phyloP scores from a whole-genome alignment of 2,113 vertebrate genomes.

The Clinocottus analis region DNA sequence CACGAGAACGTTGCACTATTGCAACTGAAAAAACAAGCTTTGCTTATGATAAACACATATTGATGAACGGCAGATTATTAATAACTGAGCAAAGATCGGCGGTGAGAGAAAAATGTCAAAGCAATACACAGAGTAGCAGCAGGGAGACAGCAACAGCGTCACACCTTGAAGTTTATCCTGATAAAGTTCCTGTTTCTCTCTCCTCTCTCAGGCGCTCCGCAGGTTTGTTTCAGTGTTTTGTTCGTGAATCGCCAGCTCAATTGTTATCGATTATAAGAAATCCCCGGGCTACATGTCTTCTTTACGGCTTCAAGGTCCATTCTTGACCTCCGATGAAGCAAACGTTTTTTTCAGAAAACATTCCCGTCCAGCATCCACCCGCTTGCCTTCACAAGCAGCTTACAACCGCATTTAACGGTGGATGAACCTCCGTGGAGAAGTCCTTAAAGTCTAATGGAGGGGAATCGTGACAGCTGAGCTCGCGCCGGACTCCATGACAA shows the following conservation, averaged over 20 bases:
- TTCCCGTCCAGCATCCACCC: neutral
- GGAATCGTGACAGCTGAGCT: neutral
- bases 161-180: neutral
- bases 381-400: neutral
- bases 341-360: neutral
- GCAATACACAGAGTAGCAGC: neutral
- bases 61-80: neutral
- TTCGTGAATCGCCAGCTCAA: neutral
- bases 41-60: neutral
- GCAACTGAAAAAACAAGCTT: neutral
- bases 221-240: neutral
- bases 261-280: neutral
- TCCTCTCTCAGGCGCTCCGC: neutral
- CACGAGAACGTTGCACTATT: slow-evolving; percentile 18
- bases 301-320: neutral
- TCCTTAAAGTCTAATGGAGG: neutral
- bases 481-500: neutral
- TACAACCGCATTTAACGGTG: neutral
- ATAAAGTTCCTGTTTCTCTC: neutral
- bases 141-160: neutral
- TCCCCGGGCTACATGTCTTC: neutral
- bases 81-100: neutral
- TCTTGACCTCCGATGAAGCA: neutral
- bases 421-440: neutral
- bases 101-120: neutral